phyloP scores from a whole-genome alignment of 2,113 vertebrate genomes.

The Leuciscus idus region DNA sequence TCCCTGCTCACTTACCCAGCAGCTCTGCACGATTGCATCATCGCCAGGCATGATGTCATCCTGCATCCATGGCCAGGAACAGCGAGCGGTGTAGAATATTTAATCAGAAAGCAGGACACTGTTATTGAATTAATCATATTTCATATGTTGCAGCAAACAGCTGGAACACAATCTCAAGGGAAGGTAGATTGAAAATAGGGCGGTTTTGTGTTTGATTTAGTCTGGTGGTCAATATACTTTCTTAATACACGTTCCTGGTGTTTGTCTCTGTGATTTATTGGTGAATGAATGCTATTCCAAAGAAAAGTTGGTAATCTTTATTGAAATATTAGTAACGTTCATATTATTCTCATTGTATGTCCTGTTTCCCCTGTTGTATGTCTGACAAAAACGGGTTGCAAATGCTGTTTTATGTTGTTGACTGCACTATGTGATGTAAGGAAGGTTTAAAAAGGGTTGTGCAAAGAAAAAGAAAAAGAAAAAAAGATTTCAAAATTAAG shows the following conservation, averaged over 20 bases:
- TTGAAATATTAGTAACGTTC: background rate
- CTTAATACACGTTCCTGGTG: background rate
- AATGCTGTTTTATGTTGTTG: background rate
- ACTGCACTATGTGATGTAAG: background rate
- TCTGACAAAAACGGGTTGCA: background rate
- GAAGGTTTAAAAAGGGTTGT: background rate
- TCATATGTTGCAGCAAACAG: slow-evolving; percentile 5
- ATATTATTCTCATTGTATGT: background rate
- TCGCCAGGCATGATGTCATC: slow-evolving; percentile 77
- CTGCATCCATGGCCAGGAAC: slow-evolving; percentile 67
- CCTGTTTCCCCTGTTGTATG: background rate
- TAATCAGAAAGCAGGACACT: slow-evolving; percentile 62
- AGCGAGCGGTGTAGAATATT: slow-evolving; percentile 70
- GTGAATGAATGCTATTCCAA: background rate
- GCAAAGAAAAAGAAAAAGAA: no score
- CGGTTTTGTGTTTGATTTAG: background rate
- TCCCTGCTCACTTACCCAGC: slow-evolving; percentile 63
- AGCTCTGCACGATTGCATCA: slow-evolving; percentile 74
- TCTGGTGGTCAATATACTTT: slow-evolving; percentile 8
- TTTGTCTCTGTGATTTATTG: background rate
- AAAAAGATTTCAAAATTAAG: background rate
- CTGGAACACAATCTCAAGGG: background rate
- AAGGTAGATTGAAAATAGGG: background rate
- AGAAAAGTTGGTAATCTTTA: background rate
- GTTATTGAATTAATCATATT: slow-evolving; percentile 17